phyloP scores from a whole-genome alignment of 2,113 vertebrate genomes.

The Lontra canadensis region DNA sequence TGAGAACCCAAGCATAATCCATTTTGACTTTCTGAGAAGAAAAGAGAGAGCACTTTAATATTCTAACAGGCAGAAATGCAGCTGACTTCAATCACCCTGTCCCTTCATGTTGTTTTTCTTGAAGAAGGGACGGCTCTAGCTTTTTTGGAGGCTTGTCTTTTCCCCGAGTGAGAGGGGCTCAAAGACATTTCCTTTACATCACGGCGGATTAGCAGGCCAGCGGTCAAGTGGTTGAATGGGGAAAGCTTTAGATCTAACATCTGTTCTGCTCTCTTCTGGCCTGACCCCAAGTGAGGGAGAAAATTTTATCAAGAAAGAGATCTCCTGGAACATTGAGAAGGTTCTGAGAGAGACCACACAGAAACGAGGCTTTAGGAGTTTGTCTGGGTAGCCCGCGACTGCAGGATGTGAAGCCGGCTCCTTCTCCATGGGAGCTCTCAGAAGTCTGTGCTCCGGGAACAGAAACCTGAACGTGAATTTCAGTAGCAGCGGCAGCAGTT shows the following conservation, averaged over 20 bases:
- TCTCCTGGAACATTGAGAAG: slow-evolving; percentile 51
- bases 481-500: slow-evolving; percentile 53
- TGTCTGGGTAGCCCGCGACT: not conserved
- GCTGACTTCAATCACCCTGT: not conserved
- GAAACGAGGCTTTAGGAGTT: slow-evolving; percentile 46
- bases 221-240: slow-evolving; percentile 11
- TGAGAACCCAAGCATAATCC: slow-evolving; percentile 42
- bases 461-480: slow-evolving; percentile 31
- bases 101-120: slow-evolving; percentile 42
- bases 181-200: slow-evolving; percentile 38
- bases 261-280: slow-evolving; percentile 58
- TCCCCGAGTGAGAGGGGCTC: not conserved
- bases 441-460: slow-evolving; percentile 45
- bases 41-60: not conserved
- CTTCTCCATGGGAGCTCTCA: slow-evolving; percentile 29
- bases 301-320: slow-evolving; percentile 52
- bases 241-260: slow-evolving; percentile 66
- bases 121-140: not conserved
- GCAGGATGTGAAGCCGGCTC: not conserved
- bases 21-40: not conserved
- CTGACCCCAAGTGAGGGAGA: slow-evolving; percentile 39
- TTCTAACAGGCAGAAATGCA: not conserved
- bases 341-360: slow-evolving; percentile 73
- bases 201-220: not conserved
- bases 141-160: not conserved